Conservation (phyloP, 2,113 vertebrate genomes). For the Etheostoma spectabile region DNA sequence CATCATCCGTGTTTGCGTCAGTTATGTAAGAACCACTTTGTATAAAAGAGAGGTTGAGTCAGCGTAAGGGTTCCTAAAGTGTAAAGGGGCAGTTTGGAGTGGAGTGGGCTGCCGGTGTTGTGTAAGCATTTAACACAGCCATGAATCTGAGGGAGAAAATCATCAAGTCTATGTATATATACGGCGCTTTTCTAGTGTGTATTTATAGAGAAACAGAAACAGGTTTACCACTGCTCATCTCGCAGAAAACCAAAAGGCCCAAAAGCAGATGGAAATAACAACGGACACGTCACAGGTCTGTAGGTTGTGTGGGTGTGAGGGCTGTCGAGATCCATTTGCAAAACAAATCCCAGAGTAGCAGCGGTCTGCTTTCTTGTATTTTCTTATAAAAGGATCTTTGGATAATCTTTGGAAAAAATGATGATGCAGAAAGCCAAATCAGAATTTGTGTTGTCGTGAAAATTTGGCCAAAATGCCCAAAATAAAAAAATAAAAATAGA, state of each 20-base stretch:
- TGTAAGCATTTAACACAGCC: constrained; percentile 71
- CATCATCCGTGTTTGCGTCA: constrained; percentile 6
- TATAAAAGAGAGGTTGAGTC: constrained; percentile 69
- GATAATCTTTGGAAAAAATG: not conserved
- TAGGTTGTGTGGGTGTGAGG: constrained; percentile 57
- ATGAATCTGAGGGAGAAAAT: constrained; percentile 63
- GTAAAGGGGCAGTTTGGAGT: constrained; percentile 60
- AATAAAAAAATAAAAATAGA: not conserved
- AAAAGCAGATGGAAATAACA: constrained; percentile 52
- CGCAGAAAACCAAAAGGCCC: constrained; percentile 13
- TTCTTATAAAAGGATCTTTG: constrained; percentile 1
- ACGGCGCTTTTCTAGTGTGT: constrained; percentile 55
- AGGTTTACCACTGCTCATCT: constrained; percentile 9
- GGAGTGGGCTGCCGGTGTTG: constrained; percentile 68
- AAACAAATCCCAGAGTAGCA: constrained; percentile 46
- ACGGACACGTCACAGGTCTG: constrained; percentile 33
- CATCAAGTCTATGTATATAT: constrained; percentile 73
- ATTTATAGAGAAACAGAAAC: constrained; percentile 53
- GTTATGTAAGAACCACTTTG: constrained; percentile 72
- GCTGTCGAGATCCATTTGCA: constrained; percentile 53
- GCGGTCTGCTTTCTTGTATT: constrained; percentile 8
- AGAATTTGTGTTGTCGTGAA: too few species aligned
- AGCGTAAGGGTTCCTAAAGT: constrained; percentile 66
- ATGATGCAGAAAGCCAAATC: not conserved
- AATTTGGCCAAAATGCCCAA: not conserved